Conservation (phyloP, 1,140 invertebrate genomes). For the Drosophila bocki region DNA sequence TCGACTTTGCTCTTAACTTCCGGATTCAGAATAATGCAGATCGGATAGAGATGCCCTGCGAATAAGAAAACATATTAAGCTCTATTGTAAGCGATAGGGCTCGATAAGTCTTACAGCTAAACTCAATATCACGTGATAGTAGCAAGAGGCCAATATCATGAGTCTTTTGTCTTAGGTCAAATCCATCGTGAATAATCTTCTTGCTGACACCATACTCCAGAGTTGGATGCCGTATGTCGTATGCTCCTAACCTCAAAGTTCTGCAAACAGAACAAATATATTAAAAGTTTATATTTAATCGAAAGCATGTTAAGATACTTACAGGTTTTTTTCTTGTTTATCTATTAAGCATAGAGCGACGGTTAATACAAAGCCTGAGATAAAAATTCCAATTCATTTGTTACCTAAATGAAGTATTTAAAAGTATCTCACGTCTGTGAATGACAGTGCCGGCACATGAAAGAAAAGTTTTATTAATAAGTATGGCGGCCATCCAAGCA, state of each 20-base stretch:
- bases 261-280: background rate
- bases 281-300: too few species aligned
- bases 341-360: background rate
- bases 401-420: too few species aligned
- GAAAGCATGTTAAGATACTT: background rate
- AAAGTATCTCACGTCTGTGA: background rate
- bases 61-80: background rate
- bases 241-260: background rate
- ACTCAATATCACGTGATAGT: background rate
- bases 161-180: fast-evolving
- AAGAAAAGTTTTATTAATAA: too few species aligned
- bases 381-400: background rate
- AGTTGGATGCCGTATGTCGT: background rate
- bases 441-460: background rate
- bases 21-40: background rate
- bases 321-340: background rate
- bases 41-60: background rate
- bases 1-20: background rate
- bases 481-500: slow-evolving; percentile 2
- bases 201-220: background rate
- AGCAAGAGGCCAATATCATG: background rate
- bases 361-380: slow-evolving; percentile 5
- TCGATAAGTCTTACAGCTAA: background rate
- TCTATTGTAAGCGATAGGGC: background rate
- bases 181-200: background rate